phyloP scores from a whole-genome alignment of 1,140 invertebrate genomes.

The Metaphire vulgaris region DNA sequence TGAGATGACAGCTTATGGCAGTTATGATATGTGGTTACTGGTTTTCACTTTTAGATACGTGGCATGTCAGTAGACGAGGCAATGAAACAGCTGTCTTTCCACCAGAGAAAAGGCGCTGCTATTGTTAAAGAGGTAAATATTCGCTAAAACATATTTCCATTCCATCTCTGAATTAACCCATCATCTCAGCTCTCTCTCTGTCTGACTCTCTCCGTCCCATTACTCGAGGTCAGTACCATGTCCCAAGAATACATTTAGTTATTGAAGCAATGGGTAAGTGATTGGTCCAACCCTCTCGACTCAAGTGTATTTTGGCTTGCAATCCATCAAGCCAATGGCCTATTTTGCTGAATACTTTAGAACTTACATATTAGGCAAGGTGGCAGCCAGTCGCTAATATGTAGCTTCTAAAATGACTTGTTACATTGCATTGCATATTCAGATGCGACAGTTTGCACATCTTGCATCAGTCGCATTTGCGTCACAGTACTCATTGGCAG shows the following conservation, averaged over 20 bases:
- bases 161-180: neutral
- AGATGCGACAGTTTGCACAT: too few relatives aligned
- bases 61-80: slow-evolving; percentile 92
- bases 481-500: neutral
- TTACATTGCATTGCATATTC: too few relatives aligned
- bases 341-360: too few relatives aligned
- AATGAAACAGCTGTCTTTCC: slow-evolving; percentile 77
- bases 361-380: too few relatives aligned
- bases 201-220: neutral
- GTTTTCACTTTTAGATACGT: slow-evolving; percentile 53
- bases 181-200: neutral
- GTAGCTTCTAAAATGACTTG: too few relatives aligned
- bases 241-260: neutral
- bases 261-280: neutral
- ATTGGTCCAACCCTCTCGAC: neutral
- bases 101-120: slow-evolving; percentile 72
- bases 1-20: slow-evolving; percentile 7
- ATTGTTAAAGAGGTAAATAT: slow-evolving; percentile 65
- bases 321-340: too few relatives aligned
- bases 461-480: neutral
- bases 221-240: neutral
- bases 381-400: too few relatives aligned
- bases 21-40: slow-evolving; percentile 21
- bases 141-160: neutral
- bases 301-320: too few relatives aligned